phyloP scores from a whole-genome alignment of 2,797 vertebrate genomes.

The Sebastes baramenuke region DNA sequence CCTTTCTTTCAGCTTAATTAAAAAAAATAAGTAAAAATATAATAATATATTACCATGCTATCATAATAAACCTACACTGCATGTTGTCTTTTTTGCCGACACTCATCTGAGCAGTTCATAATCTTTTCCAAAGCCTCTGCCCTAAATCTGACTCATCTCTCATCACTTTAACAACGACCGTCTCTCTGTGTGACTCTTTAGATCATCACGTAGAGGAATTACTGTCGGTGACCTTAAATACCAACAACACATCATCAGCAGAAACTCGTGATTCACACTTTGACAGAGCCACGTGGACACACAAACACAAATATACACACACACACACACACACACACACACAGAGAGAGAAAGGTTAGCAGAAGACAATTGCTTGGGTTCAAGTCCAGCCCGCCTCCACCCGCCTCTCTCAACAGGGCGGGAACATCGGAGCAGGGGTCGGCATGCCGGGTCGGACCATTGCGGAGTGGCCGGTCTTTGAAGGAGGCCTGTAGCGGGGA shows the following conservation, averaged over 20 bases:
- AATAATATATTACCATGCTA: background rate
- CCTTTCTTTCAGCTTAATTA: no score
- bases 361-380: constrained; percentile 68
- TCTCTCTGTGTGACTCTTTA: constrained; percentile 9
- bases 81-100: background rate
- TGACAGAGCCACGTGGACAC: constrained; percentile 24
- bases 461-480: constrained; percentile 63
- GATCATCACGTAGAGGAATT: background rate
- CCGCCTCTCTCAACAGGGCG: constrained; percentile 64
- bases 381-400: constrained; percentile 61
- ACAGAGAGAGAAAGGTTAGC: constrained; percentile 55
- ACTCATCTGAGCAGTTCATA: background rate
- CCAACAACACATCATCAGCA: constrained; percentile 42
- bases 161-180: background rate
- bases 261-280: constrained; percentile 45
- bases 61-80: background rate
- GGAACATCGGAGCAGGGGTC: constrained; percentile 70
- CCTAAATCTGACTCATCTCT: constrained; percentile 23
- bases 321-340: constrained; percentile 11
- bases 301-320: background rate
- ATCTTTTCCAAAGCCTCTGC: constrained; percentile 14
- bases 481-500: constrained; percentile 66
- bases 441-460: constrained; percentile 57
- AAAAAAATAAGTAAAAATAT: background rate
- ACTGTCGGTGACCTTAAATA: constrained; percentile 31